Evolutionary conservation across 2,888 invertebrate species (phyloP).

Genomic region (Lithophane semibrunnea): DNA sequence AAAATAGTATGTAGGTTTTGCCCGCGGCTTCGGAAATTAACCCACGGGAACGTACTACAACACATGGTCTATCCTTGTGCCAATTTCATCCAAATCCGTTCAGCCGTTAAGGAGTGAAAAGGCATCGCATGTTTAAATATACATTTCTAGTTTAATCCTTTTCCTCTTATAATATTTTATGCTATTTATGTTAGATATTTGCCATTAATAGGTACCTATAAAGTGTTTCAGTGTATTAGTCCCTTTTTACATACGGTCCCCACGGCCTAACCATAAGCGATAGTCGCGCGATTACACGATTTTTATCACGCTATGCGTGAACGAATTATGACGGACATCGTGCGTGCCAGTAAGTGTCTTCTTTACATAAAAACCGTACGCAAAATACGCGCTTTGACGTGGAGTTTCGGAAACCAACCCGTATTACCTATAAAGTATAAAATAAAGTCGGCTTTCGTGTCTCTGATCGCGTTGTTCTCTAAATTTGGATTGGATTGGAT

Average conservation of each 20-base stretch:
- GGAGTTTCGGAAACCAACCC: no score
- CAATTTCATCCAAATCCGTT: neutral
- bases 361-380: neutral
- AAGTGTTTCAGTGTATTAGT: neutral
- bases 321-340: neutral
- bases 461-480: neutral
- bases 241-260: neutral
- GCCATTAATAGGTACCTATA: neutral
- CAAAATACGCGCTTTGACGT: no score
- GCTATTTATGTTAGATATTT: constrained; percentile 2
- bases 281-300: no score
- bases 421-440: no score
- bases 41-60: neutral
- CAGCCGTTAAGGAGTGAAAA: neutral
- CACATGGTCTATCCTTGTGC: neutral
- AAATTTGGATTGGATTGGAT: neutral
- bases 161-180: neutral
- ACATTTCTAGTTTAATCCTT: no score
- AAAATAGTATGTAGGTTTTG: constrained; percentile 3
- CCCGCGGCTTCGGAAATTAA: neutral
- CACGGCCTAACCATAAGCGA: neutral
- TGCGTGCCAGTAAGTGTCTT: neutral
- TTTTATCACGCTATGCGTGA: neutral
- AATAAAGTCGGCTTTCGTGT: neutral
- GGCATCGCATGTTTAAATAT: neutral